A percentile compares a stretch with the other conserved stretches of the same genome.
These are phyloP conservation scores for Vulpes lagopus DNA, from an alignment of 2,113 vertebrate genomes.

Conservation along the genomic window DNA sequence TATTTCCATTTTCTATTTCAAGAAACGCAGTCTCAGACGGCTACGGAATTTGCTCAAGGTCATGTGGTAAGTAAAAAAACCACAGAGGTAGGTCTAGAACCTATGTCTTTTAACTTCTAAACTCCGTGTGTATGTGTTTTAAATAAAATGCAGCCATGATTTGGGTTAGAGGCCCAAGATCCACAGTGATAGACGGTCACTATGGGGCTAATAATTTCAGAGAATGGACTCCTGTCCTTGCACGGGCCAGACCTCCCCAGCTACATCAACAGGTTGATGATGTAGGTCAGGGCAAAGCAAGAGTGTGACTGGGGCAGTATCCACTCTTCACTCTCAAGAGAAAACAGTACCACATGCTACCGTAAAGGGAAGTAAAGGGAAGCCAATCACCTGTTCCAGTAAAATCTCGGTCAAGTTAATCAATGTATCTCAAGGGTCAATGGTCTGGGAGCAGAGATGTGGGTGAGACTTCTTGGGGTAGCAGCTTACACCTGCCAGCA, in stretches of 20 bases:
- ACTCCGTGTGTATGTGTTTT: neutral
- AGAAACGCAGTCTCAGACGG: neutral
- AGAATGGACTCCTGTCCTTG: neutral
- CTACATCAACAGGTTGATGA: neutral
- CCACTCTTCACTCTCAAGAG: neutral
- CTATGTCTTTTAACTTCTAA: neutral
- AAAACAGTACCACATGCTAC: neutral
- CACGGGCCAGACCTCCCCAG: rapidly evolving
- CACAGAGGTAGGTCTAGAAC: neutral
- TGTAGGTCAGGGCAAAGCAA: neutral
- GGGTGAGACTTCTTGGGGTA: rapidly evolving
- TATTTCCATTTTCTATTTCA: neutral
- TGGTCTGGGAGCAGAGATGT: neutral
- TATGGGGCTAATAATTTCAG: neutral
- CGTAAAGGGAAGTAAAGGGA: rapidly evolving
- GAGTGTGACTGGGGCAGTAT: rapidly evolving
- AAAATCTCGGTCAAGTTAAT: neutral
- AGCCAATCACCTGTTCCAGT: neutral
- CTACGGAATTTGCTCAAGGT: neutral
- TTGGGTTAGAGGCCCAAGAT: neutral
- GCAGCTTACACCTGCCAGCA: rapidly evolving
- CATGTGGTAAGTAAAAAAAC: neutral
- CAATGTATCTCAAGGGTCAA: neutral
- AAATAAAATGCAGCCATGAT: neutral
- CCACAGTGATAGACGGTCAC: rapidly evolving